Evolutionary conservation across 2,888 invertebrate species (phyloP).

Genomic region (Alloscopus bannaensis): DNA sequence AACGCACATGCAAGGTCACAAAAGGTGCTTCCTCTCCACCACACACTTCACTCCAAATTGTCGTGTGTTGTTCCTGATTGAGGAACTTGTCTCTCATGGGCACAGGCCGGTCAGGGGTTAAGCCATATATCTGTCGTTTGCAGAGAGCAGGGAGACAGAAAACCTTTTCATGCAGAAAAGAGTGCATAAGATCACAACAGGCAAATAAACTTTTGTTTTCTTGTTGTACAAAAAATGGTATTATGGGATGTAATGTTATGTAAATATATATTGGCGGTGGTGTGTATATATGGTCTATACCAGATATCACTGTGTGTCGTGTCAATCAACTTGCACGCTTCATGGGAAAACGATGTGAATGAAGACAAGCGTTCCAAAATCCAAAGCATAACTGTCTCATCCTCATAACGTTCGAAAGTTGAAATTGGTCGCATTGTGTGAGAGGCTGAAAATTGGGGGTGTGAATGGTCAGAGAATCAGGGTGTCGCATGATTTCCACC

Average conservation of each 20-base stretch:
- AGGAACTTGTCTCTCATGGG: slow-evolving; percentile 41
- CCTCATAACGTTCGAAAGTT: slow-evolving; percentile 28
- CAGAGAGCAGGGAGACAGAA: too few relatives aligned
- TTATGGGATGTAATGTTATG: too few relatives aligned
- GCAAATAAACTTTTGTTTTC: slow-evolving; percentile 1
- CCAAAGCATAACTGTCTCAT: slow-evolving; percentile 40
- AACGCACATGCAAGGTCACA: slow-evolving; percentile 53
- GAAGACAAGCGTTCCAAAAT: slow-evolving; percentile 24
- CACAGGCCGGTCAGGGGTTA: slow-evolving; percentile 52
- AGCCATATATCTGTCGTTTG: slow-evolving; percentile 5
- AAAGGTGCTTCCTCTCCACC: slow-evolving; percentile 46
- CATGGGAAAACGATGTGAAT: slow-evolving; percentile 35
- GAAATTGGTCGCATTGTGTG: slow-evolving; percentile 24
- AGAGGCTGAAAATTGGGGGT: slow-evolving; percentile 36
- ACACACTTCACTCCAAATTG: slow-evolving; percentile 28
- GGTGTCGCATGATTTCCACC: slow-evolving; percentile 41
- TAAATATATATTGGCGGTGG: slow-evolving; percentile 42
- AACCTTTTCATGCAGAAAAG: slow-evolving; percentile 22
- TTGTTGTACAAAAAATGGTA: slow-evolving; percentile 5
- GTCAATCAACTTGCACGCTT: slow-evolving; percentile 52
- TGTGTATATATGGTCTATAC: slow-evolving; percentile 51
- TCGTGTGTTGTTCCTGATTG: slow-evolving; percentile 43
- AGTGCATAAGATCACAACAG: slow-evolving; percentile 14
- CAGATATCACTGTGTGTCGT: slow-evolving; percentile 49
- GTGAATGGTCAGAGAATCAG: slow-evolving; percentile 36